Evolutionary conservation across 2,888 invertebrate species (phyloP), one percentile per base, ranked within the genome.

Genomic region (Eupithecia dodoneata): DNA sequence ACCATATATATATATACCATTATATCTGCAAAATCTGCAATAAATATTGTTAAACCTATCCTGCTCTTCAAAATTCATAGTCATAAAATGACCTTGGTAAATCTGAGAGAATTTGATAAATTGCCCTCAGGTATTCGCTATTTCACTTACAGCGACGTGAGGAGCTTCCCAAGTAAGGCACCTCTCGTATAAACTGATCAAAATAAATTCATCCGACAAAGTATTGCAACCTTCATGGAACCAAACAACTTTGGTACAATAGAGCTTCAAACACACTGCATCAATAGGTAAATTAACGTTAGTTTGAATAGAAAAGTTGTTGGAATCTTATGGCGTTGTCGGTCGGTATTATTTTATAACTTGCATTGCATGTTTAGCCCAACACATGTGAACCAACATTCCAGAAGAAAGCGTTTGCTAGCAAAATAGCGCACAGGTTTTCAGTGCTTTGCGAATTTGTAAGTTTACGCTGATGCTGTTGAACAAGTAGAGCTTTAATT

Each of bases 131-230:
- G 41, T 66, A 52, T 65, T 18, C 73, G 55, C 71, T 42, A 69
- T 59, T 79, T 67, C 71, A 71, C 67, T 69, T 18, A n/a, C 49
- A 49, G 47, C 77, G 72, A 75, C 71, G 75, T 72, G 75, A 76
- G 69, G 41, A 41, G 66, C n/a, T 41, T 66, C n/a, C 2, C 47
- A 69, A 69, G 49, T 45, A 72, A 66, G n/a, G 67, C 42, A 74
- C 15, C 41, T 42, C 41, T 7, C 15, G 42, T 66, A 41, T 66
- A 13, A 42, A 42, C 42, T 66, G 63, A 63, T 74, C 71, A 49
- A 67, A 72, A 73, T 67, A 71, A 77, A 77, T 77, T 42, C 67
- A 74, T 55, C 72, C 47, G 30, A 55, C 30, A 70, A 77, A 72
- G 73, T 76, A 72, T 76, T 71, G 66, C 66, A 59, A 71, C 71